A percentile compares a stretch with the other conserved stretches of the same genome.
These are phyloP conservation scores for Agrochola litura DNA, from an alignment of 2,888 invertebrate genomes.

Conservation along the genomic window DNA sequence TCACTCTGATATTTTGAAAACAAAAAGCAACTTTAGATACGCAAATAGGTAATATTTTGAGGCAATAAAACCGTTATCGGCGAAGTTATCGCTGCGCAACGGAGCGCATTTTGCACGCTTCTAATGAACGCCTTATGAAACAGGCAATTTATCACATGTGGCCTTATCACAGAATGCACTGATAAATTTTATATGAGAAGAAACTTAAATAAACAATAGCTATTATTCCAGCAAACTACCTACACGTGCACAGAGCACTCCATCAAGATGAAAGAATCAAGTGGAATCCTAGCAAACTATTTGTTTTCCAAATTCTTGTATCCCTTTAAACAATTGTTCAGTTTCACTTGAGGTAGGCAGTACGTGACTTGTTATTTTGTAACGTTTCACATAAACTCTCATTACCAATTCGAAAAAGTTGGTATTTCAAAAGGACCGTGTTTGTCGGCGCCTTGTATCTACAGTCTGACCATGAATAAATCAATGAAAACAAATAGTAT, in stretches of 20 bases:
- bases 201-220: constrained; percentile 85
- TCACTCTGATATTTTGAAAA: constrained; percentile 70
- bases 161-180: constrained; percentile 87
- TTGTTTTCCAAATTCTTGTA: constrained; percentile 76
- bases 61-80: constrained; percentile 89
- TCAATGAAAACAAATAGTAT: constrained; percentile 90
- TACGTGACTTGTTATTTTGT: constrained; percentile 84
- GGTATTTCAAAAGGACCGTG: constrained; percentile 84
- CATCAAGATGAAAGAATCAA: constrained; percentile 40
- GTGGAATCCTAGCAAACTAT: constrained; percentile 62
- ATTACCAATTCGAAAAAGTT: constrained; percentile 87
- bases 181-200: constrained; percentile 86
- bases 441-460: constrained; percentile 87
- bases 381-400: constrained; percentile 83
- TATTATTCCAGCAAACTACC: constrained; percentile 68
- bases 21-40: constrained; percentile 79
- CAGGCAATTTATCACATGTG: constrained; percentile 90
- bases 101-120: constrained; percentile 89
- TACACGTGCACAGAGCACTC: constrained; percentile 46
- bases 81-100: constrained; percentile 87
- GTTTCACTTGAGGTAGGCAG: constrained; percentile 81
- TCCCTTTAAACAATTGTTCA: constrained; percentile 79
- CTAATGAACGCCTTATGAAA: constrained; percentile 91
- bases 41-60: constrained; percentile 88
- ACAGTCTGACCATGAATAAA: constrained; percentile 88